Evolutionary conservation across 2,113 vertebrate species (phyloP), one percentile per base, ranked within the genome.

Genomic region (Lanius ludovicianus): DNA sequence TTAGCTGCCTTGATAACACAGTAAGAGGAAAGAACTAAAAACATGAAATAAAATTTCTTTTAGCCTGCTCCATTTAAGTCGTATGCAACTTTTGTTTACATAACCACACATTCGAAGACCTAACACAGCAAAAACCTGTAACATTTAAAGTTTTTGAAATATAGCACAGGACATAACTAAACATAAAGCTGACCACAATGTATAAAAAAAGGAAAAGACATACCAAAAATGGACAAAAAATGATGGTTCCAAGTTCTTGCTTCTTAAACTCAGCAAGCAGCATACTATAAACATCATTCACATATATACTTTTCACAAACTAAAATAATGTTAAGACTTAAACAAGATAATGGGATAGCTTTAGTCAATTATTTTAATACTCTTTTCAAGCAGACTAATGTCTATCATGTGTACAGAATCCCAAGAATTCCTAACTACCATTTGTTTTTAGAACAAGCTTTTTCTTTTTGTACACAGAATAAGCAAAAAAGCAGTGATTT

Each of bases 11-110:
- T 63, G 20, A 69, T 33, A 78, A 39, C 2, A 21, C 3, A 60
- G 18, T 27, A 78, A 35, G 42, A 30, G n/a, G n/a, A 57, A 87
- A 83, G 27, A 88, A 82, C 30, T 49, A 64, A 8, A 37, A 60
- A 69, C 0, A 2, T 19, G 22, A 87, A 89, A 70, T 1, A 41
- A 20, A 69, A 67, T 84, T 89, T 84, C 33, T 64, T 84, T 81
- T 70, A 56, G 35, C 39, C 57, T 82, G 27, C 16, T 75, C 77
- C 81, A 62, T 84, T 91, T 82, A 96, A 94, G 81, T 91, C 1
- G 82, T 94, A 93, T 79, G 90, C 93, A 96, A 95, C 93, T 82
- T 79, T 68, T 64, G 24, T 75, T 68, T 75, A 77, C 28, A 7
- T 27, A 82, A 78, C 21, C 75, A 81, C 35, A 86, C 31, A 64